Percentiles rank a stretch among this genome's conserved stretches.
These are phyloP conservation scores for Antennarius striatus DNA, from an alignment of 2,113 vertebrate species.

Conservation along the genomic window DNA sequence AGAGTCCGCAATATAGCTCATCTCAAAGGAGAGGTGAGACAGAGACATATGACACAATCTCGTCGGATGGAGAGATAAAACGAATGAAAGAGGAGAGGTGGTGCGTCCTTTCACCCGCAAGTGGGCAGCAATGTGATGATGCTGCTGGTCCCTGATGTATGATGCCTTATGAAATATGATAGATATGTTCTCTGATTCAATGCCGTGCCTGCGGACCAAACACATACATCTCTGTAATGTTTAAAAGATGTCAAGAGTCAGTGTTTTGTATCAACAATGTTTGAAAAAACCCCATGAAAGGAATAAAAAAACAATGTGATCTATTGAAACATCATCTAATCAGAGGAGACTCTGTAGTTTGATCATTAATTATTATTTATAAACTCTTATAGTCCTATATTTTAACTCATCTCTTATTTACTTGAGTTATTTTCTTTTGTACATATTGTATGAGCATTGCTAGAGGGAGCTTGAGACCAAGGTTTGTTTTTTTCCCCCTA, in stretches of 20 bases:
- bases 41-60: constrained; percentile 52
- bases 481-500: too few relatives aligned
- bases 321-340: neutral
- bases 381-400: too few relatives aligned
- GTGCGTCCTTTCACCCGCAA: constrained; percentile 6
- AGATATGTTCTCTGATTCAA: constrained; percentile 37
- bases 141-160: neutral
- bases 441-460: too few relatives aligned
- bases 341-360: neutral
- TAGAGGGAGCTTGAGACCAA: too few relatives aligned
- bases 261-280: neutral
- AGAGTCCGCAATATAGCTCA: constrained; percentile 59
- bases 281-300: neutral
- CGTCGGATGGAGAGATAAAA: constrained; percentile 42
- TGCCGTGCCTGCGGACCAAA: neutral
- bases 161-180: constrained; percentile 25
- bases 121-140: constrained; percentile 18
- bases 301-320: constrained; percentile 12
- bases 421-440: too few relatives aligned
- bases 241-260: constrained; percentile 2
- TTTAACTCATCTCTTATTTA: too few relatives aligned
- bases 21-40: constrained; percentile 51
- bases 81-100: constrained; percentile 29
- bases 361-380: too few relatives aligned
- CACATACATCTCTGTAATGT: constrained; percentile 1